Evolutionary conservation across 2,888 invertebrate genomes (phyloP), one percentile per base, ranked within the genome.

Genomic region (Hydraecia micacea): DNA sequence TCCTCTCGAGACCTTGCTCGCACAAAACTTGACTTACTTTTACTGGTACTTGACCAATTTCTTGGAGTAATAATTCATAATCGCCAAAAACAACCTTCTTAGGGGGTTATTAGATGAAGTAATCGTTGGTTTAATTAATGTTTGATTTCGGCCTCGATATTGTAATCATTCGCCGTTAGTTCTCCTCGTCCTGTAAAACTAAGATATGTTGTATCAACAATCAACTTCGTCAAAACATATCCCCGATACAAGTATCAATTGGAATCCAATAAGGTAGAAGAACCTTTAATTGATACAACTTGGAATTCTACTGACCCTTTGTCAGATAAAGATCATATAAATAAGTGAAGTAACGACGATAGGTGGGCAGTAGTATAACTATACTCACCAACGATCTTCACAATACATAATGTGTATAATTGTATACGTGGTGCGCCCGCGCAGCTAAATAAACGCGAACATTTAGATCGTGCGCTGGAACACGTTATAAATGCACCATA

Each of bases 11-110:
- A 85, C 88, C 88, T 89, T 88, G 89, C 69, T 62, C 68, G 66
- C 42, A 82, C 81, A 83, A 81, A 88, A 83, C 86, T 89, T 87
- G 82, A 77, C 82, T 87, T 86, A 88, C 88, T 88, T 88, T 88
- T 89, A 88, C 89, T 82, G 77, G 52, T 55, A 85, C 88, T 89
- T 87, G 86, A 72, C 78, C 88, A 88, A 86, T 74, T 79, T 82
- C 77, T 80, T 73, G 67, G n/a, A 39, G 86, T 86, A 80, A 87
- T 89, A 78, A 80, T 88, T 87, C 84, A 80, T 86, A 87, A 89
- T 81, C 62, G 73, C 84, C 77, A 87, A 87, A 87, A 89, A 81
- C 73, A 87, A 80, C 86, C 89, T 89, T 83, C 86, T 77, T 80
- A 87, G 68, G 70, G 80, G 79, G 77, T 87, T 89, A 88, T 87